Evolutionary conservation across 2,888 invertebrate genomes (phyloP).

Genomic region (Drosophila pseudotalamancana): DNA sequence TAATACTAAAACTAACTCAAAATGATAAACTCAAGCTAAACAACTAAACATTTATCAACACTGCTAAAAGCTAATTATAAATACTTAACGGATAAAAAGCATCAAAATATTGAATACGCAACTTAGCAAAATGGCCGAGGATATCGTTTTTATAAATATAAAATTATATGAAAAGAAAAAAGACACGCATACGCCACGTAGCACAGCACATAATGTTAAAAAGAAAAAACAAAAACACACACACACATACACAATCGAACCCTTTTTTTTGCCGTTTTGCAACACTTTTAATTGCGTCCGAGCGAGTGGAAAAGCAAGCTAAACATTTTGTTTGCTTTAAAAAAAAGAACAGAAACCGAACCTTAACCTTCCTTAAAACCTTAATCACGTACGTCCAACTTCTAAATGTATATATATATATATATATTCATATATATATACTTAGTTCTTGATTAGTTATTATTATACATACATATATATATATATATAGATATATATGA

Average conservation of each 20-base stretch:
- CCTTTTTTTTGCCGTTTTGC: constrained; percentile 23
- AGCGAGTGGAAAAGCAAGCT: constrained; percentile 14
- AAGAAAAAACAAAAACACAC: neutral
- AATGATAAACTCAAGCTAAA: constrained; percentile 40
- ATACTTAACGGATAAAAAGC: constrained; percentile 23
- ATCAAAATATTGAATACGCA: constrained; percentile 12
- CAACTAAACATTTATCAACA: constrained; percentile 39
- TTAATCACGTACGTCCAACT: constrained; percentile 48
- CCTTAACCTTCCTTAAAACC: constrained; percentile 54
- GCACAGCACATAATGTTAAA: constrained; percentile 29
- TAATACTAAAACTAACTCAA: constrained; percentile 27
- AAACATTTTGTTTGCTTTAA: constrained; percentile 30
- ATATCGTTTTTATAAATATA: constrained; percentile 6
- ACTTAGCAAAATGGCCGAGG: constrained; percentile 21
- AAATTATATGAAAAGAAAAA: constrained; percentile 11
- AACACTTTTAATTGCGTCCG: constrained; percentile 63
- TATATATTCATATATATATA: neutral
- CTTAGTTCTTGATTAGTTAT: constrained; percentile 24
- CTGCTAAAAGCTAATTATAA: constrained; percentile 53
- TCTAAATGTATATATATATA: constrained; percentile 18
- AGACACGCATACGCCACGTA: constrained; percentile 57
- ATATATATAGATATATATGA: constrained; percentile 11
- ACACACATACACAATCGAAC: neutral
- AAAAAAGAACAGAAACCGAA: constrained; percentile 1
- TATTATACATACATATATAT: constrained; percentile 2